A percentile compares a stretch with the other conserved stretches of the same genome.
phyloP scores from a whole-genome alignment of 2,797 vertebrate species.

The Sebastes goodei region DNA sequence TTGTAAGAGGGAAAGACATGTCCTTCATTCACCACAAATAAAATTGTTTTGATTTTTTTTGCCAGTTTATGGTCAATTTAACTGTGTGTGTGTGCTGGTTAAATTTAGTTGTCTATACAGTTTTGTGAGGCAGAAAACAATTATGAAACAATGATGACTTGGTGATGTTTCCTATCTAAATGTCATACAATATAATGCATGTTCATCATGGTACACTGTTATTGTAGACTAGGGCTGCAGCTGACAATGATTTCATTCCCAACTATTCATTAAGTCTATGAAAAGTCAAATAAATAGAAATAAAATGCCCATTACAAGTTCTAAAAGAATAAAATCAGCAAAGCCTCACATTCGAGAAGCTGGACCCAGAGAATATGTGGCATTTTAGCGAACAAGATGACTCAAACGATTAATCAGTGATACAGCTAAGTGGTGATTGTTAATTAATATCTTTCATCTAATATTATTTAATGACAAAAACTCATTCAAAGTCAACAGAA shows the following conservation, averaged over 20 bases:
- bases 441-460: not conserved
- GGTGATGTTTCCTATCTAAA: not conserved
- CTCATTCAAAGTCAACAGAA: not conserved
- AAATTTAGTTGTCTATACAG: not conserved
- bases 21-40: not conserved
- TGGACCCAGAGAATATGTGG: no score
- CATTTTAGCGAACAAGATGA: no score
- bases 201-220: not conserved
- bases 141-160: not conserved
- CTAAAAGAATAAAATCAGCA: no score
- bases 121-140: not conserved
- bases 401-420: no score
- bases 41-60: not conserved
- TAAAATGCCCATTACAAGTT: no score
- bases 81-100: not conserved
- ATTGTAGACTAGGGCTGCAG: not conserved
- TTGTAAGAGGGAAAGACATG: not conserved
- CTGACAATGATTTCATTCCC: not conserved
- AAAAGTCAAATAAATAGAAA: not conserved
- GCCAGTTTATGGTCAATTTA: not conserved
- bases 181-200: not conserved
- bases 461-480: not conserved
- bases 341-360: no score
- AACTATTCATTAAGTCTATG: not conserved
- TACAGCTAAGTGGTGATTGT: not conserved